Conservation (phyloP, 2,113 vertebrate species). For the Scomber colias region DNA sequence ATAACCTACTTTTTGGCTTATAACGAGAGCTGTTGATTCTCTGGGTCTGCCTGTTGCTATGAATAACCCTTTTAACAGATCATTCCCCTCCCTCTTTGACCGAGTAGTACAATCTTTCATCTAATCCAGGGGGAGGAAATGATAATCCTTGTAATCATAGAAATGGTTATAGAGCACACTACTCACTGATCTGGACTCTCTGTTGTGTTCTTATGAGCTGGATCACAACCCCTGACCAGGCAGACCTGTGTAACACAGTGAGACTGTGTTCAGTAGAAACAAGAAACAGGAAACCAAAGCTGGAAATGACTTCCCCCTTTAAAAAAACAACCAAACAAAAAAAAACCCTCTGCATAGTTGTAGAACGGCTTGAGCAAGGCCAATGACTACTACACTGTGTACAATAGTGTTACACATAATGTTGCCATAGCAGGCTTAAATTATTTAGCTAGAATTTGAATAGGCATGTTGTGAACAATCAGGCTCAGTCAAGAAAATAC, state of each 20-base stretch:
- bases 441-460: neutral
- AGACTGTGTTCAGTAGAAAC: neutral
- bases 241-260: neutral
- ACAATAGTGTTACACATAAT: too few species aligned
- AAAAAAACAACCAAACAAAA: too few species aligned
- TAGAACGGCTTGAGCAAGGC: too few species aligned
- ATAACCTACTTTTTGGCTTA: neutral
- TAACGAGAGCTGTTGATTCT: neutral
- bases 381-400: neutral
- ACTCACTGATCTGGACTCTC: neutral
- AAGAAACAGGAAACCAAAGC: neutral
- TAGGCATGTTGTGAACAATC: too few species aligned
- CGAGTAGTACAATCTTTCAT: constrained; percentile 11
- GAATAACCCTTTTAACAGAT: constrained; percentile 44
- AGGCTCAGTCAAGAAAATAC: too few species aligned
- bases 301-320: neutral
- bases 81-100: constrained; percentile 1
- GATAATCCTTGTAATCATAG: constrained; percentile 56
- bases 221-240: neutral
- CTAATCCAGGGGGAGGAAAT: constrained; percentile 54
- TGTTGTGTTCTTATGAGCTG: neutral
- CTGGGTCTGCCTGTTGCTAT: neutral
- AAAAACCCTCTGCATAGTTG: too few species aligned
- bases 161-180: neutral
- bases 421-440: neutral